Evolutionary conservation across 2,113 vertebrate species (phyloP).

Genomic region (Hepsetus odoe): DNA sequence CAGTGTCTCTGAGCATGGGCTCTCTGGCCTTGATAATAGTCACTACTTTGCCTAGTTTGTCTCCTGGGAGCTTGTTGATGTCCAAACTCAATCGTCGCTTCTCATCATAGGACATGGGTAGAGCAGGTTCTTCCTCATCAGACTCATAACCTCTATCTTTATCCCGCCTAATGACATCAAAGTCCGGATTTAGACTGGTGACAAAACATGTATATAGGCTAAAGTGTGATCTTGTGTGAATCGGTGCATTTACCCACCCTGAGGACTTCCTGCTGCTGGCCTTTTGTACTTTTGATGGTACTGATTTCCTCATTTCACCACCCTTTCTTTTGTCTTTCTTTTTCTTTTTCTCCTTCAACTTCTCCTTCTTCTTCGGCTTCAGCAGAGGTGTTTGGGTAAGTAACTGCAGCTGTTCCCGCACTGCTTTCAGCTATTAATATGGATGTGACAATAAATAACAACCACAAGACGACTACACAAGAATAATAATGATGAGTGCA

Average conservation of each 20-base stretch:
- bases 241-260: conserved; percentile 70
- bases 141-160: conserved; percentile 62
- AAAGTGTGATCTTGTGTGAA: background rate
- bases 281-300: conserved; percentile 61
- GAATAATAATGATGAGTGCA: background rate
- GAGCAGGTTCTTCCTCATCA: conserved; percentile 69
- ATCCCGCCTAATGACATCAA: conserved; percentile 69
- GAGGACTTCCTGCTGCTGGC: conserved; percentile 66
- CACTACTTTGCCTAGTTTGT: conserved; percentile 83
- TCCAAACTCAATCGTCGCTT: conserved; percentile 84
- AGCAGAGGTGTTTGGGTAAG: conserved; percentile 74
- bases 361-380: conserved; percentile 80
- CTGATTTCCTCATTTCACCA: conserved; percentile 53
- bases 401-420: conserved; percentile 81
- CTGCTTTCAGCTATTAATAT: conserved; percentile 77
- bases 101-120: conserved; percentile 85
- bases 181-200: background rate
- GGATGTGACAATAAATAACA: conserved; percentile 23
- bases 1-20: conserved; percentile 71
- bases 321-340: conserved; percentile 66
- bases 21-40: conserved; percentile 85
- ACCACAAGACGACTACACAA: background rate
- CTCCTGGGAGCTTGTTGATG: conserved; percentile 87
- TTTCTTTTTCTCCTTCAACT: conserved; percentile 67
- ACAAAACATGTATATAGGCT: background rate